Base-by-base conservation (phyloP, 2,888 invertebrate species). In the Antitype chi region DNA sequence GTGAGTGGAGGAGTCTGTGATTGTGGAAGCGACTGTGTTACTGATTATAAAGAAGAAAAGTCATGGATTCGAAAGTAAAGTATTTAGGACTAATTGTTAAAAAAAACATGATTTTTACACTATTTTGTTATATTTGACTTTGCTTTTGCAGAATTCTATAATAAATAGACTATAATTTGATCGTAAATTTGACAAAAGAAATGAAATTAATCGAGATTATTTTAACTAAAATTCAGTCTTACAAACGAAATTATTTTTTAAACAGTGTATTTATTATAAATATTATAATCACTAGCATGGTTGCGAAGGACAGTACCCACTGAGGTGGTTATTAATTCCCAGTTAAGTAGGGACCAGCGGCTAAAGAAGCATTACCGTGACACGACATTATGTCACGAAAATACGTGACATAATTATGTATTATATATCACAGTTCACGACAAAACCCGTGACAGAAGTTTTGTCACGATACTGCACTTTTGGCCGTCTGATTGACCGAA, bases 1-100 rank as follows among this genome's bases (percentile, higher is more conserved):
- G 80, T 72, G 80, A 73, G 78, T 49, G 70, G 76, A 69, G 76
- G 66, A 78, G 76, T 78, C 53, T 80, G 84, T 71, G 73, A 59
- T 69, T 70, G 70, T 68, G 28, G 38, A 11, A n/a, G 64, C 38
- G 28, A 60, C 32, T n/a, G n/a, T 69, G 73, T 84, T 81, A 81
- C 60, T 78, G 72, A 71, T 75, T 73, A 15, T 63, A 28, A 20
- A 15, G 9, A 47, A 47, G 17, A 9, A 28, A 55, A 28, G 25
- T 11, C 13, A 15, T 47, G 1, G 2, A 71, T 70, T 53, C 1
- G n/a, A 55, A 55, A 67, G 55, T 17, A 15, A 63, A 57, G 6
- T 53, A 63, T 59, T 38, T 49, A 32, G 28, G n/a, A 38, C 2
- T 15, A 62, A 20, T 47, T 25, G 23, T 17, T 1, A 43, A 47